Conservation (phyloP, 2,113 vertebrate genomes). For the Struthidea cinerea region DNA sequence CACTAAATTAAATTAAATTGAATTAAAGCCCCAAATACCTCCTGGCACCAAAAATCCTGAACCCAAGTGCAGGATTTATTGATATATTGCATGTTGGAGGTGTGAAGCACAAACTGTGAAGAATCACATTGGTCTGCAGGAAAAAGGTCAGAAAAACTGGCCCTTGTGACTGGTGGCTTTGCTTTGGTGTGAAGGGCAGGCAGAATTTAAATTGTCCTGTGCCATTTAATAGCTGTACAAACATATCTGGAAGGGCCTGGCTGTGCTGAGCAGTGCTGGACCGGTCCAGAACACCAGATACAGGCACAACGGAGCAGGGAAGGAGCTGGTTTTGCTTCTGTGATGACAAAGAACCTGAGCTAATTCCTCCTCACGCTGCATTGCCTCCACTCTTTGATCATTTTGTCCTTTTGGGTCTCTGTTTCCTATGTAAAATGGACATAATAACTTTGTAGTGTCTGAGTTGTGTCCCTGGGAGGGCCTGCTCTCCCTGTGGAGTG, state of each 20-base stretch:
- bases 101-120: not conserved
- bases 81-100: not conserved
- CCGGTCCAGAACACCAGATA: too few relatives aligned
- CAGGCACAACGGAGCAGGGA: not conserved
- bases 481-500: not conserved
- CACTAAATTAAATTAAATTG: too few relatives aligned
- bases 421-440: not conserved
- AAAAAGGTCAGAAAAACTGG: not conserved
- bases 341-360: accelerated
- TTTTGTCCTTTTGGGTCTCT: not conserved
- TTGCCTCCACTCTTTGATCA: not conserved
- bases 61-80: not conserved
- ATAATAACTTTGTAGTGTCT: not conserved
- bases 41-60: not conserved
- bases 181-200: not conserved
- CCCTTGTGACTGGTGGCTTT: not conserved
- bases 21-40: not conserved
- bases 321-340: not conserved
- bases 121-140: not conserved
- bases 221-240: not conserved
- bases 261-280: not conserved
- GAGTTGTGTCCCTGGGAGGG: not conserved
- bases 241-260: not conserved
- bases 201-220: not conserved
- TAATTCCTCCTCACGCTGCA: not conserved